Base-by-base conservation (phyloP, 2,797 vertebrate genomes). In the Rhinophrynus dorsalis region DNA sequence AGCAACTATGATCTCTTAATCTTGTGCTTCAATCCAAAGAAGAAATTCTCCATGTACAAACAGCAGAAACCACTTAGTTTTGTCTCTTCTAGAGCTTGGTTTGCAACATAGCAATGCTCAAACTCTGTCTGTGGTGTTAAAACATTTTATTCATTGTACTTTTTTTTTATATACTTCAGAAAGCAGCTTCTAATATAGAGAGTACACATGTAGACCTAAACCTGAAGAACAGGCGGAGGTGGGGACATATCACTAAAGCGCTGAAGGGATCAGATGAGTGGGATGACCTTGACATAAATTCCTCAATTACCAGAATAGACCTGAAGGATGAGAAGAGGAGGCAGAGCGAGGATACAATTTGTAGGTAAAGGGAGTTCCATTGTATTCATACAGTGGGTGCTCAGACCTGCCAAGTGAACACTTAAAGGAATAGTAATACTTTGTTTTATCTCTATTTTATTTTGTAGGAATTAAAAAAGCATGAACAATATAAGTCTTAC, bases 211-310 rank as follows among this genome's bases (percentile, higher is more conserved):
- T 85, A 13, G 86, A 93, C 55, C 82, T 89, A 75, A 91, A 95
- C 65, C 83, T 90, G 54, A 95, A 94, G 83, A 88, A 81, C 48
- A 89, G 93, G 30, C 88, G 91, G 47, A 89, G 93, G 21, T 98
- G 96, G 96, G 94, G 91, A 13, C 91, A 94, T 1, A 77, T 89
- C 58, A 82, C 89, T 9, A 89, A 89, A 76, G 83, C 88, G 8
- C 73, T 88, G 0, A 97, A 93, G 77, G 86, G 79, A 55, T 87
- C 87, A 0, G 92, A 95, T 10, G 92, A 94, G 27, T 96, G 94
- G 95, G 92, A 93, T 7, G 92, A 95, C 37, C 79, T 89, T 12
- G 91, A 91, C 51, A 85, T 90, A 35, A 80, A 80, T 0, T 81
- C 82, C 24, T 79, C 91, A 0, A 47, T 90, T 4, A 80, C 76